These are phyloP conservation scores for Sisyra nigra DNA, from an alignment of 2,888 invertebrate genomes.

Conservation along the genomic window DNA sequence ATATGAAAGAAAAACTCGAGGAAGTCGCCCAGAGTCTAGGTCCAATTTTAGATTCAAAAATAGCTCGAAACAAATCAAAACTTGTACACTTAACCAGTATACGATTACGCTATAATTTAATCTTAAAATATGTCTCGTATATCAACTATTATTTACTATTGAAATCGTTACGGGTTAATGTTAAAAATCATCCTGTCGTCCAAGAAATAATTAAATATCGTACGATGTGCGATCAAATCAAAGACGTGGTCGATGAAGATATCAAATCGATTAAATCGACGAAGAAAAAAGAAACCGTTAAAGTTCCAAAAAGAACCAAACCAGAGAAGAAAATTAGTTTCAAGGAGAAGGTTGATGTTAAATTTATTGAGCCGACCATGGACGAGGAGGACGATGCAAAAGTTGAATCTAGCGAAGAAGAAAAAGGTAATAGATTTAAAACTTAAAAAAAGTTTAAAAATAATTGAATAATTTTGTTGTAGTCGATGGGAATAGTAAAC, in stretches of 20 bases:
- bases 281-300: no score
- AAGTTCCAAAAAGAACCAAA: conserved; percentile 18
- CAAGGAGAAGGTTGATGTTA: conserved; percentile 15
- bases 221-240: conserved; percentile 57
- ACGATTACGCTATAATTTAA: conserved; percentile 5
- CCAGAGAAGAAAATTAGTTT: conserved; percentile 28
- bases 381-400: conserved; percentile 26
- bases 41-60: conserved; percentile 47
- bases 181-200: conserved; percentile 78
- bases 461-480: conserved; percentile 9
- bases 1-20: conserved; percentile 40
- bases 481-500: conserved; percentile 33
- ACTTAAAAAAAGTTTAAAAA: not conserved
- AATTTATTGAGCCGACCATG: conserved; percentile 28
- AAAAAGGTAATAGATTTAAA: not conserved
- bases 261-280: conserved; percentile 55
- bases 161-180: conserved; percentile 54
- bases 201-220: conserved; percentile 69
- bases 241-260: conserved; percentile 48
- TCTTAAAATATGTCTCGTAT: conserved; percentile 54
- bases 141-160: conserved; percentile 72
- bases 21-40: conserved; percentile 32
- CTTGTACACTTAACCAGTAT: conserved; percentile 5
- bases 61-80: conserved; percentile 31
- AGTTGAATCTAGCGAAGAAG: not conserved